phyloP scores from a whole-genome alignment of 2,797 vertebrate genomes.

The Anguilla anguilla region DNA sequence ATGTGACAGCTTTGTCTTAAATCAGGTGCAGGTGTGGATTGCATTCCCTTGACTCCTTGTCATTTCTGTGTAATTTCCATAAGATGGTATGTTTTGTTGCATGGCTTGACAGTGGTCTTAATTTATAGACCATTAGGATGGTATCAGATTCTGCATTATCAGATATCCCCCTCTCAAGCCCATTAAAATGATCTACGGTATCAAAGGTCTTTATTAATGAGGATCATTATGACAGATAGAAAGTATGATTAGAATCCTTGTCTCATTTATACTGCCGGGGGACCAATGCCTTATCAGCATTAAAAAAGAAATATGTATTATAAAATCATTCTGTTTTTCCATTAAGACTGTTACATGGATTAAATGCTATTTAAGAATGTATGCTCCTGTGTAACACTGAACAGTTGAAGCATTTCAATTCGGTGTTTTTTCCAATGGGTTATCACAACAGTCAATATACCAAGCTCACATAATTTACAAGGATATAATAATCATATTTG shows the following conservation, averaged over 20 bases:
- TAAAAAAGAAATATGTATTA: slow-evolving; percentile 35
- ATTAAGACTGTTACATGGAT: slow-evolving; percentile 25
- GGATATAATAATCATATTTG: slow-evolving; percentile 19
- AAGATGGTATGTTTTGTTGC: slow-evolving; percentile 30
- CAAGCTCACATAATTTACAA: neutral
- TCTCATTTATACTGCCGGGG: slow-evolving; percentile 38
- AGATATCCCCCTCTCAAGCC: slow-evolving; percentile 21
- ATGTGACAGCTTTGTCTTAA: slow-evolving; percentile 8
- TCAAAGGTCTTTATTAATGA: slow-evolving; percentile 37
- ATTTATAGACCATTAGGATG: slow-evolving; percentile 30
- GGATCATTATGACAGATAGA: slow-evolving; percentile 33
- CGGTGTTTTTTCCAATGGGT: slow-evolving; percentile 11
- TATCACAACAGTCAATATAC: neutral
- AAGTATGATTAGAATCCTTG: slow-evolving; percentile 33
- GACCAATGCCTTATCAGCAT: slow-evolving; percentile 32
- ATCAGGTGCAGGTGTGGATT: neutral
- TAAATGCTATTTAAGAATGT: slow-evolving; percentile 19
- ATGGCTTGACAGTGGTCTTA: slow-evolving; percentile 27
- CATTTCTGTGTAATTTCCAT: slow-evolving; percentile 35
- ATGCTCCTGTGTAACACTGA: slow-evolving; percentile 14
- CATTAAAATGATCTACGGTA: slow-evolving; percentile 30
- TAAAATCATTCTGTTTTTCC: slow-evolving; percentile 31
- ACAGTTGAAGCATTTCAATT: slow-evolving; percentile 18
- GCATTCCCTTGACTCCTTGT: slow-evolving; percentile 23
- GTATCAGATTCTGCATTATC: slow-evolving; percentile 23